These are phyloP conservation scores for Channa argus DNA, from an alignment of 2,113 vertebrate species.

Conservation along the genomic window DNA sequence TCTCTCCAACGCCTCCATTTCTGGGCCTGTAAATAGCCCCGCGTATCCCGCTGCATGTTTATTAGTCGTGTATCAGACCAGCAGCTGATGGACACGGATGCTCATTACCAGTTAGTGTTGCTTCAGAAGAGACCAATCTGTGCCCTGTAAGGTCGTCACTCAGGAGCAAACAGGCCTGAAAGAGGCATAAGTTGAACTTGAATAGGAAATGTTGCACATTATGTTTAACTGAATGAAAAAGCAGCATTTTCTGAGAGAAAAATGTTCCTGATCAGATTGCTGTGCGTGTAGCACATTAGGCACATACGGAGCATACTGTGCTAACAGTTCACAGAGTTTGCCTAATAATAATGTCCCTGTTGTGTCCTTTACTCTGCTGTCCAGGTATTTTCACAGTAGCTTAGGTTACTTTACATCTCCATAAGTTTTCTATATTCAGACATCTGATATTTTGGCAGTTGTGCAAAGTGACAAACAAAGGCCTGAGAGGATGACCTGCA, in stretches of 20 bases:
- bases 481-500: slow-evolving; percentile 33
- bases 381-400: slow-evolving; percentile 68
- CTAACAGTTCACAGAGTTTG: no score
- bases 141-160: slow-evolving; percentile 76
- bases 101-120: slow-evolving; percentile 86
- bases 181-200: slow-evolving; percentile 34
- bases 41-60: slow-evolving; percentile 73
- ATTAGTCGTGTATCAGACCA: slow-evolving; percentile 81
- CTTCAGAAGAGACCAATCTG: slow-evolving; percentile 79
- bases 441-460: slow-evolving; percentile 72
- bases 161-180: slow-evolving; percentile 58
- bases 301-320: no score
- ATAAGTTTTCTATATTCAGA: slow-evolving; percentile 67
- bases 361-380: slow-evolving; percentile 21
- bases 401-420: slow-evolving; percentile 74
- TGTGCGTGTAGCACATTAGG: no score
- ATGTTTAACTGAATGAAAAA: slow-evolving; percentile 46
- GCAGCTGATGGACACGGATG: slow-evolving; percentile 79
- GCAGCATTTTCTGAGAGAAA: slow-evolving; percentile 18
- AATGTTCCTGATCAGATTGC: no score
- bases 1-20: slow-evolving; percentile 72
- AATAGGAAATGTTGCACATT: slow-evolving; percentile 49
- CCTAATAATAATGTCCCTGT: slow-evolving; percentile 1
- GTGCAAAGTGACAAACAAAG: slow-evolving; percentile 33
- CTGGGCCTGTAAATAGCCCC: slow-evolving; percentile 78